phyloP scores from a whole-genome alignment of 2,888 invertebrate genomes.

The Nipponacmea schrenckii region DNA sequence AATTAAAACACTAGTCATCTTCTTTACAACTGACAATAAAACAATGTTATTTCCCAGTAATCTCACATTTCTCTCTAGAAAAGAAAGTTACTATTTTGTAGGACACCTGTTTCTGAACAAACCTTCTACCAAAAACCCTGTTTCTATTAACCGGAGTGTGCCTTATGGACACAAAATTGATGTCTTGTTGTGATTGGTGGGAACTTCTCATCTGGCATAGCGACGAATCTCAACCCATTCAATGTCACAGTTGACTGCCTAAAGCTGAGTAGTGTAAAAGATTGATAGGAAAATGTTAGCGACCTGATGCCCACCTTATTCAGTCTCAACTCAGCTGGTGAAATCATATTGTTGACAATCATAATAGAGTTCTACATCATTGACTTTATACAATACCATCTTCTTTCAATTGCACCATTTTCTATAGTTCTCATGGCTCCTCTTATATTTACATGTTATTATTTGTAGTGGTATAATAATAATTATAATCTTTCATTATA shows the following conservation, averaged over 20 bases:
- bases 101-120: constrained; percentile 7
- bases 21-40: not conserved
- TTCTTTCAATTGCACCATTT: constrained; percentile 1
- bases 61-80: not conserved
- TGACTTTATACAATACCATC: not conserved
- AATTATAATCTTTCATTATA: not conserved
- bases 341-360: constrained; percentile 10
- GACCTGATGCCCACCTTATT: constrained; percentile 13
- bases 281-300: constrained; percentile 11
- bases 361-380: constrained; percentile 3
- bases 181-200: constrained; percentile 16
- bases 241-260: not conserved
- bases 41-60: not conserved
- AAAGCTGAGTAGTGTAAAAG: not conserved
- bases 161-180: constrained; percentile 8
- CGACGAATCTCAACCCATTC: constrained; percentile 1
- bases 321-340: constrained; percentile 16
- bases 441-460: not conserved
- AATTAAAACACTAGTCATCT: not conserved
- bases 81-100: constrained; percentile 3
- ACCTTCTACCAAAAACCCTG: not conserved
- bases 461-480: not conserved
- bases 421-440: not conserved
- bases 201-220: constrained; percentile 20
- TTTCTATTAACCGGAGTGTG: constrained; percentile 4